Evolutionary conservation across 2,113 vertebrate genomes (phyloP).

Genomic region (Gymnogyps californianus): DNA sequence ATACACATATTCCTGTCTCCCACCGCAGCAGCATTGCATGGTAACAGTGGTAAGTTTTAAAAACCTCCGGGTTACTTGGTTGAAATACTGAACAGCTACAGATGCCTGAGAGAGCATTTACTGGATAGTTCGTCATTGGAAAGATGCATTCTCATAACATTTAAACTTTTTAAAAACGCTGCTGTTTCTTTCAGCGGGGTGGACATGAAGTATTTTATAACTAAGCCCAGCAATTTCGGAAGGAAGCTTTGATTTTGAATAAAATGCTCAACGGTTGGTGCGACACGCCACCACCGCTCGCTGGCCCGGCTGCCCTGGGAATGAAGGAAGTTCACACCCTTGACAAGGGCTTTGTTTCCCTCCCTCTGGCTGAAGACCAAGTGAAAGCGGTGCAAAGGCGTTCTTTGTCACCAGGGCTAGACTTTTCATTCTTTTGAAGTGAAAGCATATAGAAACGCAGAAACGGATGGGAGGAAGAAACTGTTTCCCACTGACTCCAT

Average conservation of each 20-base stretch:
- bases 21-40: too few species aligned
- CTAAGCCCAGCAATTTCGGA: not conserved
- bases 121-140: not conserved
- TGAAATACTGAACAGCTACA: not conserved
- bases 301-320: not conserved
- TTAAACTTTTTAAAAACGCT: not conserved
- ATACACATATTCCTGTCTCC: not conserved
- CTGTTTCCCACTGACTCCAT: not conserved
- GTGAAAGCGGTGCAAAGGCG: not conserved
- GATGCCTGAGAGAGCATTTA: not conserved
- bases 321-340: slow-evolving; percentile 26
- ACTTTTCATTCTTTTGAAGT: not conserved
- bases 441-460: not conserved
- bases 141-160: not conserved
- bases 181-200: not conserved
- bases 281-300: accelerated
- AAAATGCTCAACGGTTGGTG: not conserved
- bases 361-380: not conserved
- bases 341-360: not conserved
- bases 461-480: not conserved
- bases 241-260: not conserved
- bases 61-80: not conserved
- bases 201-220: not conserved
- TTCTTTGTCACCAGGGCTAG: not conserved
- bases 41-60: too few species aligned